These are phyloP conservation scores for Octonoba sinensis DNA, from an alignment of 2,888 invertebrate genomes.

Conservation along the genomic window DNA sequence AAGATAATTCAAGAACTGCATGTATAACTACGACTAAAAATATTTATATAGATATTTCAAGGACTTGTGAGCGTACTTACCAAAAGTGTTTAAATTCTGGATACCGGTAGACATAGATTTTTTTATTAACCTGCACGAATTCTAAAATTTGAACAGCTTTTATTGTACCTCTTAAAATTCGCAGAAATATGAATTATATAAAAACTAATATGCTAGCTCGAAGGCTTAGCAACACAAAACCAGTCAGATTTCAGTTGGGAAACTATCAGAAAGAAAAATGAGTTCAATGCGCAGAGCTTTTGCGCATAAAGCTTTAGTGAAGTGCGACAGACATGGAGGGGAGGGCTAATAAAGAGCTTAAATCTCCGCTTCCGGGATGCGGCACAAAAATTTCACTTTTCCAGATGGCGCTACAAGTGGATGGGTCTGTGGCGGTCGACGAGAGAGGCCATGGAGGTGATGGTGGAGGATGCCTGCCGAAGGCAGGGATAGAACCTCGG, in stretches of 20 bases:
- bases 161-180: slow-evolving; percentile 11
- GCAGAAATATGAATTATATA: background rate
- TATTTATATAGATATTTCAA: slow-evolving; percentile 12
- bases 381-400: too few species aligned
- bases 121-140: slow-evolving; percentile 43
- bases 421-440: too few species aligned
- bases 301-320: background rate
- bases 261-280: background rate
- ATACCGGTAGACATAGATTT: slow-evolving; percentile 67
- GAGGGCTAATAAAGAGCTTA: too few species aligned
- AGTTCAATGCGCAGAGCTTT: background rate
- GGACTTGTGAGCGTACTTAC: slow-evolving; percentile 65
- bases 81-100: slow-evolving; percentile 70
- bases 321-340: background rate
- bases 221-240: slow-evolving; percentile 9
- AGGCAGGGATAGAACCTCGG: too few species aligned
- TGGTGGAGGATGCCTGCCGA: too few species aligned
- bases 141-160: slow-evolving; percentile 35
- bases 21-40: too few species aligned
- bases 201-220: background rate
- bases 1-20: too few species aligned
- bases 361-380: too few species aligned
- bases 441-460: too few species aligned
- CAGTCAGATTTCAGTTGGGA: background rate
- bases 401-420: too few species aligned